Percentiles rank a stretch among this genome's conserved stretches.
Evolutionary conservation across 1,140 invertebrate genomes (phyloP).

Genomic region (Goniozus legneri): DNA sequence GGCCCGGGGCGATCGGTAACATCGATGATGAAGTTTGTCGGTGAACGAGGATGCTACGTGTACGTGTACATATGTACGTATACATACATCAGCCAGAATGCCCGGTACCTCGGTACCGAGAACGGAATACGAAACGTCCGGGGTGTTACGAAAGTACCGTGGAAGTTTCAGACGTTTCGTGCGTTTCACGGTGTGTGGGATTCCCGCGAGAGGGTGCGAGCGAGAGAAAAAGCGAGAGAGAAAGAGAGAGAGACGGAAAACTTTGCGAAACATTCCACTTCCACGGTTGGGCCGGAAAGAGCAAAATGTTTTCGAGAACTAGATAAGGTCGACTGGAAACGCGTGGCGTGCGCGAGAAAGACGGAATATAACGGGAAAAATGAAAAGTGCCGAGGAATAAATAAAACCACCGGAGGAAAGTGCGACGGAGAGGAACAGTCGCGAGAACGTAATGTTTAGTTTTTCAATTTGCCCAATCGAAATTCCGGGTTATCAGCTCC

Average conservation of each 20-base stretch:
- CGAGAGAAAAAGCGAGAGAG: no score
- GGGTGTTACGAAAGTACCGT: constrained; percentile 17
- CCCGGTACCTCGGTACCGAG: constrained; percentile 15
- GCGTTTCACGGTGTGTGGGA: neutral
- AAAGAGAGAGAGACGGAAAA: constrained; percentile 14
- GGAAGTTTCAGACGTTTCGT: neutral
- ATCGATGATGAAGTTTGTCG: constrained; percentile 3
- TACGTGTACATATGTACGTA: constrained; percentile 11
- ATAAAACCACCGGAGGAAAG: neutral
- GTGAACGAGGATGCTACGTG: neutral
- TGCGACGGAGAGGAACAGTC: neutral
- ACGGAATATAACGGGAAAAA: no score
- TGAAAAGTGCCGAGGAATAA: neutral
- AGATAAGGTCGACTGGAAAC: constrained; percentile 7
- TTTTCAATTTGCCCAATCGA: no score
- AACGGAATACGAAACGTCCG: constrained; percentile 19
- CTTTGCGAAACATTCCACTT: constrained; percentile 12
- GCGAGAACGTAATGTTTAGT: no score
- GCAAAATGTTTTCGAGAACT: constrained; percentile 22
- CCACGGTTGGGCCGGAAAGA: constrained; percentile 8
- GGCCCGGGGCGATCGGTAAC: constrained; percentile 7
- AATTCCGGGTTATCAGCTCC: no score
- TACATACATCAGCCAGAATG: no score
- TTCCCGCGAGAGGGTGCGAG: neutral
- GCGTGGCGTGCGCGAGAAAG: neutral